These are phyloP conservation scores for Muricea muricata DNA, from an alignment of 92 coral and sea anemone species.

Conservation along the genomic window DNA sequence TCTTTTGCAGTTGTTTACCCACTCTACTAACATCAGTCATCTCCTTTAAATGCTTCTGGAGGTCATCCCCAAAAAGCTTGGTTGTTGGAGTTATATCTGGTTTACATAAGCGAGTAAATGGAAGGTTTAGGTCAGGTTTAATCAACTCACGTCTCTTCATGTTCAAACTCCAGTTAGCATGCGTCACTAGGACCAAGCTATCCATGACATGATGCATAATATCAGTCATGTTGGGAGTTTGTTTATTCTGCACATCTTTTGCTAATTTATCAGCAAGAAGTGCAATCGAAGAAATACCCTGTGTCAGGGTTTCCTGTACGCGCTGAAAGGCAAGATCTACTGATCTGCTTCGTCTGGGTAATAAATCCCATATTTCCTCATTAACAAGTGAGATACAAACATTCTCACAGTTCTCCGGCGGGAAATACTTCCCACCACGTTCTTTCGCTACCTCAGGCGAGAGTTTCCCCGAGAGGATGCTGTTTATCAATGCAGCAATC, in stretches of 20 bases:
- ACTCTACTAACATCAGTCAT: slow-evolving; percentile 42
- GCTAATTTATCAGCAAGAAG: slow-evolving; percentile 52
- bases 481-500: slow-evolving; percentile 48
- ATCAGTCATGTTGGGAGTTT: slow-evolving; percentile 43
- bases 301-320: slow-evolving; percentile 59
- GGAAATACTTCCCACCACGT: slow-evolving; percentile 58
- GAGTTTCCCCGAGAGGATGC: slow-evolving; percentile 48
- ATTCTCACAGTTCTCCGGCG: slow-evolving; percentile 56
- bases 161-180: slow-evolving; percentile 48
- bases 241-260: slow-evolving; percentile 42
- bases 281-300: slow-evolving; percentile 54
- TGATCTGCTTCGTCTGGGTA: slow-evolving; percentile 34
- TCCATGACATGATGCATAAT: slow-evolving; percentile 64
- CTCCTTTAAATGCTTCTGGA: slow-evolving; percentile 44
- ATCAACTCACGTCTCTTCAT: slow-evolving; percentile 62
- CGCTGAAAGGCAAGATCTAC: slow-evolving; percentile 62
- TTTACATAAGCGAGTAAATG: slow-evolving; percentile 55
- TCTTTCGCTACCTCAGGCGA: slow-evolving; percentile 55
- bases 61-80: slow-evolving; percentile 58
- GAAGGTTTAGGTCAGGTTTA: slow-evolving; percentile 53
- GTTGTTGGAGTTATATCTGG: slow-evolving; percentile 51
- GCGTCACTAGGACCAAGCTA: slow-evolving; percentile 49
- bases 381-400: slow-evolving; percentile 41
- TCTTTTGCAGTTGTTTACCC: not conserved
- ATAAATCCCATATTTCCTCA: slow-evolving; percentile 67